Base-by-base conservation (phyloP, 2,113 vertebrate genomes). In the Motacilla tschutschensis region DNA sequence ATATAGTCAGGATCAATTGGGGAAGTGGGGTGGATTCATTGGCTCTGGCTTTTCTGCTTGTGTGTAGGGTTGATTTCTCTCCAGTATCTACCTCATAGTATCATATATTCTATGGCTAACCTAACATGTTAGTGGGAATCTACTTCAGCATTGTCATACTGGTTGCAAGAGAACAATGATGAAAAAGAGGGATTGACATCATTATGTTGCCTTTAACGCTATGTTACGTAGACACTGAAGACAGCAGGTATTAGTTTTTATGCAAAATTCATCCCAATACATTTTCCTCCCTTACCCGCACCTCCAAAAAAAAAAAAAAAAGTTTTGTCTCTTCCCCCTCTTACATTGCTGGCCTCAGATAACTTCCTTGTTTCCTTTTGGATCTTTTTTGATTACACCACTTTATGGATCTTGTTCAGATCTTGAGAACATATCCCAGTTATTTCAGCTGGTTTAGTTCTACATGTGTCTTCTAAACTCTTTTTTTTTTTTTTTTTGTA, bases 21-120 rank as follows among this genome's bases (percentile, higher is more conserved):
- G 55, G 12, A 55, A 60, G 18, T 6, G 2, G 5, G 1, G 4
- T 43, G 1, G 6, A 21, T 69, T 64, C 7, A n/a, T 17, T 25
- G 4, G 16, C 60, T 79, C 12, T 60, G 38, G 1, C 5, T 21
- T 28, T 77, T 6, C 29, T 41, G 5, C 12, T 69, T 69, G 7
- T 13, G 3, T 5, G 0, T 12, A 4, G 46, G 8, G 8, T 28
- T 64, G 43, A 28, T 24, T 65, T 67, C 7, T 79, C 66, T 35
- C 26, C 14, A 69, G 16, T 26, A 24, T n/a, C 17, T 69, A 8
- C 8, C 1, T 43, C 20, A 18, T 14, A 36, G 5, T 44, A 21
- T 21, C 22, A 28, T 10, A 14, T 43, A 51, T 43, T 64, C 51
- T 83, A 4, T 35, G 6, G 12, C 4, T 60, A 35, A 59, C 16